A percentile compares a stretch with the other conserved stretches of the same genome.
Evolutionary conservation across 1,140 invertebrate species (phyloP).

Genomic region (Pachypeltis micranthus): DNA sequence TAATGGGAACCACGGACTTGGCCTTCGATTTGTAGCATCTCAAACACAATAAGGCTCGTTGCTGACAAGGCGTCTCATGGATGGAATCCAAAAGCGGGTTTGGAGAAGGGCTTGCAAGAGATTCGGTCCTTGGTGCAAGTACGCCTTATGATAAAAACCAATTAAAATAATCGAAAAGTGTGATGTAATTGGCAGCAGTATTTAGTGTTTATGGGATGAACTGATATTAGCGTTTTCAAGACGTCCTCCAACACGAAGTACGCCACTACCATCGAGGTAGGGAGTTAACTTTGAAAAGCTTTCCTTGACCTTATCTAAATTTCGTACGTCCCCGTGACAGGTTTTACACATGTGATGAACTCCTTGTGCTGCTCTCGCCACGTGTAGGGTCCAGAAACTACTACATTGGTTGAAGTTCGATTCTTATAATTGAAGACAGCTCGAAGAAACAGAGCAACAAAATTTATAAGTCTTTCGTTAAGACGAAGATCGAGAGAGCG

Average conservation of each 20-base stretch:
- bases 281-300: slow-evolving; percentile 16
- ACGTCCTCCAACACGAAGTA: slow-evolving; percentile 35
- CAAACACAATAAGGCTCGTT: slow-evolving; percentile 27
- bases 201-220: slow-evolving; percentile 33
- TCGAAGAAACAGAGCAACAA: neutral
- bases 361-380: neutral
- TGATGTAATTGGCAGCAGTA: slow-evolving; percentile 30
- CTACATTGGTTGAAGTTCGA: neutral
- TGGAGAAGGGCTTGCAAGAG: slow-evolving; percentile 28
- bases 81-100: slow-evolving; percentile 30
- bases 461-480: neutral
- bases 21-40: slow-evolving; percentile 21
- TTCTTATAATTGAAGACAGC: neutral
- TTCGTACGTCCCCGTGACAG: neutral
- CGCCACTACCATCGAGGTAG: slow-evolving; percentile 30
- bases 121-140: slow-evolving; percentile 30
- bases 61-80: slow-evolving; percentile 22
- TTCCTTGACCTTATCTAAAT: neutral
- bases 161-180: slow-evolving; percentile 24
- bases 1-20: slow-evolving; percentile 21
- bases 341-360: neutral
- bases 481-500: neutral
- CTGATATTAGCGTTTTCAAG: slow-evolving; percentile 28
- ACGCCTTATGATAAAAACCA: slow-evolving; percentile 26
- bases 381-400: no score